Evolutionary conservation across 2,888 invertebrate genomes (phyloP).

Genomic region (Ormyrus pomaceus): DNA sequence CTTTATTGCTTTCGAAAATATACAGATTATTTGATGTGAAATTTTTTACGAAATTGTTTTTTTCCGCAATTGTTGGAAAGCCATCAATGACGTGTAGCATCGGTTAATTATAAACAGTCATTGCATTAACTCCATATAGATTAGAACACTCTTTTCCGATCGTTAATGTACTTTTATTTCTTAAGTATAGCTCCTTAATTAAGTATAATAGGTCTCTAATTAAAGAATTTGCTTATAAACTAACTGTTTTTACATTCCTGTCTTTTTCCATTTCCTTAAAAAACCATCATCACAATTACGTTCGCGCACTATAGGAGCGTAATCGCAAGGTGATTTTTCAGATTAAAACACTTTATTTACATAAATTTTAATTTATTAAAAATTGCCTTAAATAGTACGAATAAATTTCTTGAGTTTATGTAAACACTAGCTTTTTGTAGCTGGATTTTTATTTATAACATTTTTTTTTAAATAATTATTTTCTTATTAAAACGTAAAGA

Average conservation of each 20-base stretch:
- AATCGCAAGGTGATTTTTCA: conserved; percentile 55
- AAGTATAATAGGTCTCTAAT: too few species aligned
- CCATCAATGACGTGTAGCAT: conserved; percentile 14
- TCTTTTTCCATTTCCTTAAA: conserved; percentile 26
- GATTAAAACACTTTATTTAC: conserved; percentile 20
- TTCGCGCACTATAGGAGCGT: conserved; percentile 14
- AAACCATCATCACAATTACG: conserved; percentile 57
- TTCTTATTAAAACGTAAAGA: conserved; percentile 6
- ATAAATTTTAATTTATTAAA: conserved; percentile 28
- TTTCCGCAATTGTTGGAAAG: conserved; percentile 7
- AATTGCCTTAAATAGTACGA: not conserved
- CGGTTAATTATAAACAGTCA: conserved; percentile 22
- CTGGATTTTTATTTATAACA: conserved; percentile 1
- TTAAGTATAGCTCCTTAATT: conserved; percentile 21
- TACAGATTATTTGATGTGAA: conserved; percentile 59
- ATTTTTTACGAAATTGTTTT: conserved; percentile 33
- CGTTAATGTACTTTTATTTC: conserved; percentile 1
- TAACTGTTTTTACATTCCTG: conserved; percentile 37
- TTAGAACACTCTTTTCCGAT: not conserved
- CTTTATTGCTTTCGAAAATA: conserved; percentile 68
- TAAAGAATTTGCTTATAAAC: not conserved
- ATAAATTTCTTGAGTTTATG: not conserved
- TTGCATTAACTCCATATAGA: conserved; percentile 14
- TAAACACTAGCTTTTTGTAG: conserved; percentile 6
- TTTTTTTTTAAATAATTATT: conserved; percentile 6